Percentiles rank a stretch among this genome's conserved stretches.
Conservation (phyloP, 2,797 vertebrate genomes). For the Steatocranus sp. region DNA sequence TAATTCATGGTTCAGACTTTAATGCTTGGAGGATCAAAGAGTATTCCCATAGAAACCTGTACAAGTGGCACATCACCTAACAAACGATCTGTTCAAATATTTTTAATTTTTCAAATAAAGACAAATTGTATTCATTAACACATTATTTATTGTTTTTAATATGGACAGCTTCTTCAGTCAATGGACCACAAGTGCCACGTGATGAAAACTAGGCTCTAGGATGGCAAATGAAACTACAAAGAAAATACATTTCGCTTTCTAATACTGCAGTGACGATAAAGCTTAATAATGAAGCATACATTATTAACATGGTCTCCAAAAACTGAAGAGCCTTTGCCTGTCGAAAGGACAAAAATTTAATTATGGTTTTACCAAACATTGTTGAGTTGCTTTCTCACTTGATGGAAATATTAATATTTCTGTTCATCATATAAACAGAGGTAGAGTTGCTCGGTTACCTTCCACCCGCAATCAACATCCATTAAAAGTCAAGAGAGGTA, state of each 20-base stretch:
- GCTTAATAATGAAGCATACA: background rate
- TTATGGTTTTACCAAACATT: background rate
- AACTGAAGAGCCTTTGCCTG: background rate
- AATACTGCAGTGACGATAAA: background rate
- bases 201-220: background rate
- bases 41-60: background rate
- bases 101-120: background rate
- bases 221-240: background rate
- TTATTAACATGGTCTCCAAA: background rate
- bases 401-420: background rate
- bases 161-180: background rate
- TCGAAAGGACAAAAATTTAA: no score
- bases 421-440: background rate
- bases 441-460: background rate
- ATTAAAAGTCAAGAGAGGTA: no score
- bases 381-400: background rate
- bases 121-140: background rate
- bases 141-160: background rate
- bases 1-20: background rate
- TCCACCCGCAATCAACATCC: no score
- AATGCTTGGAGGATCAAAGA: background rate
- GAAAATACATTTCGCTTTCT: background rate
- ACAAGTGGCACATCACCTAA: background rate
- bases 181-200: no score
- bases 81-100: background rate